Conservation (phyloP, 2,113 vertebrate species). For the Dasypus novemcinctus region DNA sequence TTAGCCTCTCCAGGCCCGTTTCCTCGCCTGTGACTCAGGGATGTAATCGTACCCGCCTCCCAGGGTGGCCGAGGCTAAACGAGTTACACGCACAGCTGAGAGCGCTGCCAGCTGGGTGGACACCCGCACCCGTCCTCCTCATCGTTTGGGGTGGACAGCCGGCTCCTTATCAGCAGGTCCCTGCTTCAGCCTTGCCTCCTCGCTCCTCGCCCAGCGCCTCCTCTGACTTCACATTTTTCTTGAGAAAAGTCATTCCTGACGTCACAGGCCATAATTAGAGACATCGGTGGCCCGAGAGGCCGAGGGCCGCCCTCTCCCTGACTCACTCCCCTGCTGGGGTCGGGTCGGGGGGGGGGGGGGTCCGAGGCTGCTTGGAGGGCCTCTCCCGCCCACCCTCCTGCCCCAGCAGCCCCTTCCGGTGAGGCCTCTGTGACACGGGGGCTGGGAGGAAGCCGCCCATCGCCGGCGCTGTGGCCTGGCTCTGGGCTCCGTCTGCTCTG, state of each 20-base stretch:
- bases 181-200: neutral
- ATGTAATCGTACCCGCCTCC: neutral
- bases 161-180: neutral
- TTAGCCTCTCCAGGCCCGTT: neutral
- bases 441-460: neutral
- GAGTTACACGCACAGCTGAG: rapidly evolving
- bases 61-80: rapidly evolving
- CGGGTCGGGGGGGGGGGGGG: neutral
- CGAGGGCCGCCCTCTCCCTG: neutral
- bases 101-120: rapidly evolving
- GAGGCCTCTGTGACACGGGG: neutral
- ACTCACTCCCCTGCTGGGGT: neutral
- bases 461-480: neutral
- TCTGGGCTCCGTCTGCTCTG: neutral
- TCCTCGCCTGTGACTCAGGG: neutral
- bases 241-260: conserved; percentile 44
- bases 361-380: neutral
- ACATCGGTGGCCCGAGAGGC: neutral
- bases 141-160: neutral
- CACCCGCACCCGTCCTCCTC: neutral
- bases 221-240: conserved; percentile 51
- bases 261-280: conserved; percentile 41
- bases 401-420: neutral
- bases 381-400: neutral
- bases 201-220: neutral